Base-by-base conservation (phyloP, 2,888 invertebrate genomes). In the Drosophila meridionalis region DNA sequence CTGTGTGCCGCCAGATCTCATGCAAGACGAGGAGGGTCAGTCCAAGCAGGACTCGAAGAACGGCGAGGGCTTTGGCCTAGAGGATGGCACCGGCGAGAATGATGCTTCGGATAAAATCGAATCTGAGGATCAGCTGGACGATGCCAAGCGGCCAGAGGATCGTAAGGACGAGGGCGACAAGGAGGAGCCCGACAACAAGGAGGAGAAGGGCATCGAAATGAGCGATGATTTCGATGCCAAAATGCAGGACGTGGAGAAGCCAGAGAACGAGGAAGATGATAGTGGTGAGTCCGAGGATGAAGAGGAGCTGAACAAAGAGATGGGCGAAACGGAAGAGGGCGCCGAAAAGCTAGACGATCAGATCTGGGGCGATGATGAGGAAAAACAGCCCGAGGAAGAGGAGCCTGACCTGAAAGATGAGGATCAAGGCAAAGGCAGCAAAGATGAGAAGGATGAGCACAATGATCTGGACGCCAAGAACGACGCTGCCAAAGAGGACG, bases 141-240 rank as follows among this genome's bases (percentile, higher is more conserved):
- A 98, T 83, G 97, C 98, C 0, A 95, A 95, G 78, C 95, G 95
- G 73, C 96, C 96, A 40, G 96, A 96, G 56, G 97, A 97, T 87
- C 91, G 92, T 1, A 90, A 92, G 34, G 89, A 92, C 38, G 95
- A 97, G 76, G 89, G 86, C 4, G 95, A 97, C 87, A 96, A 97
- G 74, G 95, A 96, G 36, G 81, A 97, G 60, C 95, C 95, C 83
- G 96, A 97, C 90, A 96, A 96, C 83, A 96, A 97, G 87, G 98
- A 98, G 91, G 97, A 98, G 74, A 96, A 97, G 58, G 98, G 98
- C 26, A 96, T 99, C 63, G 98, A 99, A 87, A 98, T 99, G 98
- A 97, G 97, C 26, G 98, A 99, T 80, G 98, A 99, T 92, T 98
- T 99, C 91, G 98, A 98, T 67, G 97, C 93, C 45, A 91, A 91